Evolutionary conservation across 2,888 invertebrate genomes (phyloP), one percentile per base, ranked within the genome.

Genomic region (Pardosa pseudoannulata): DNA sequence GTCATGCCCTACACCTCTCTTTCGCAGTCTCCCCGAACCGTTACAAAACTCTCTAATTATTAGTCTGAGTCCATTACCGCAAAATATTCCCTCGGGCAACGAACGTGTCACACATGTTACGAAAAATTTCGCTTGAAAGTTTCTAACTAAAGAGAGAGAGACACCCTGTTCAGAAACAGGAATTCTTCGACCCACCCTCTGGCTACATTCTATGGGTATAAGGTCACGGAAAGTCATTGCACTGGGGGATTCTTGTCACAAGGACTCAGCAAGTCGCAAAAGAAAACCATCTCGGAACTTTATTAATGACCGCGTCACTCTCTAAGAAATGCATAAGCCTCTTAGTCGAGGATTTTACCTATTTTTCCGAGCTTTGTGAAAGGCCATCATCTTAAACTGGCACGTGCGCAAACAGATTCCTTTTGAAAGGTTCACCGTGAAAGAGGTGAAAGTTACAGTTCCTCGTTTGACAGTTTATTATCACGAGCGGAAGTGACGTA

Each of bases 151-250:
- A n/a, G 9, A 6, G 46, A 46, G 16, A 16, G 2, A 56, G 56
- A 56, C 56, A 56, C 56, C 56, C 23, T 56, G 5, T 56, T 46
- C 41, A 23, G 6, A 56, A 56, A 56, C 56, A 56, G 56, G 56
- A 56, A 56, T 56, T 23, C 56, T 23, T 23, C 23, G 56, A 56
- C 56, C 56, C 19, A 56, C 7, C 56, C 56, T 16, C n/a, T 19
- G 13, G 23, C 6, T 23, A 6, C 5, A 16, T 23, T 56, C 46
- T 5, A 23, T 23, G 56, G 23, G 11, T 56, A 6, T 56, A 56
- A 56, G 56, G 56, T 56, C 56, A 56, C 11, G 56, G 56, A 19
- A 23, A 56, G 56, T 56, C 56, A 11, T 56, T 56, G 56, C 56
- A 23, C 56, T 56, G 23, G 23, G 16, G 23, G 56, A 56, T 56